Evolutionary conservation across 2,888 invertebrate genomes (phyloP).

Genomic region (Orthosia gothica): DNA sequence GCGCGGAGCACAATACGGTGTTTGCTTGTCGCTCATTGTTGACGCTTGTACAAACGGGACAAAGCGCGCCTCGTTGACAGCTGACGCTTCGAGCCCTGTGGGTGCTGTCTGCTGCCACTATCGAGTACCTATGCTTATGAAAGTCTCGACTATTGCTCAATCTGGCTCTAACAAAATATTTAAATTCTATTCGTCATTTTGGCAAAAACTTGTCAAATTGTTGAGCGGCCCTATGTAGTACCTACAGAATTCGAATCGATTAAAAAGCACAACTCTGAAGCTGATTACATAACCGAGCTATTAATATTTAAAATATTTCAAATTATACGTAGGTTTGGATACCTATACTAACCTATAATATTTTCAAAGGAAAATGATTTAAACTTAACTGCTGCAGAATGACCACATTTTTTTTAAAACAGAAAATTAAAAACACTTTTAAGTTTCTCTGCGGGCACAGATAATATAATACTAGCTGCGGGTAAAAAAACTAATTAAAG

Average conservation of each 20-base stretch:
- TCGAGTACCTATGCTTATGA: conserved; percentile 7
- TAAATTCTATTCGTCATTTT: background rate
- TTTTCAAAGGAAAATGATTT: background rate
- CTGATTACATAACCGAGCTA: background rate
- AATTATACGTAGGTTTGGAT: background rate
- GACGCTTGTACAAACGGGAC: conserved; percentile 82
- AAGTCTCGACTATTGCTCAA: background rate
- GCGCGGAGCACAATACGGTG: conserved; percentile 83
- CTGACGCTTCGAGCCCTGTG: conserved; percentile 73
- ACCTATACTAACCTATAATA: too few relatives aligned
- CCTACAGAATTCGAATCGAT: background rate
- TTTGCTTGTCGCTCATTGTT: conserved; percentile 89
- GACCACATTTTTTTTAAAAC: background rate
- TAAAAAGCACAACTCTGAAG: background rate
- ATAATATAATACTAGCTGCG: too few relatives aligned
- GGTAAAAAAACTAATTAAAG: background rate
- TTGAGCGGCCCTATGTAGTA: background rate
- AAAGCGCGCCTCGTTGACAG: conserved; percentile 84
- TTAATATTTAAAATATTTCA: background rate
- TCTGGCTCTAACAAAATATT: background rate
- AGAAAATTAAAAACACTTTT: too few relatives aligned
- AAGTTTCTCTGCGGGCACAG: too few relatives aligned
- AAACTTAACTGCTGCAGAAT: background rate
- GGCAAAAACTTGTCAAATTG: too few relatives aligned
- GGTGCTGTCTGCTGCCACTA: conserved; percentile 39